phyloP scores from a whole-genome alignment of 2,888 invertebrate species.

The Bombyx huttoni region DNA sequence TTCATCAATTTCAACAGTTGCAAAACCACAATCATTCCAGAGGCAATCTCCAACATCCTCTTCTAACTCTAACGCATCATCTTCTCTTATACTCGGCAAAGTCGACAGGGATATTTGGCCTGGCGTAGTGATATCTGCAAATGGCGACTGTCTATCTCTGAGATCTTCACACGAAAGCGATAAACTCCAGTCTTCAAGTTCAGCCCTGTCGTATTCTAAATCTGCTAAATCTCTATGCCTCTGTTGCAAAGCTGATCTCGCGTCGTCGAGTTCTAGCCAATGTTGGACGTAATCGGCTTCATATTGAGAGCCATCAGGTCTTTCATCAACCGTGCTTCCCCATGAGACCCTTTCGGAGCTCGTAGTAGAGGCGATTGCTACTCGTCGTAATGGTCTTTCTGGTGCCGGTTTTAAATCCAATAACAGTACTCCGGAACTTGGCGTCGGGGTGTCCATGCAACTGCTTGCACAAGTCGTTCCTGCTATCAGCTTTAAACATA shows the following conservation, averaged over 20 bases:
- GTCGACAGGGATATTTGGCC: conserved; percentile 76
- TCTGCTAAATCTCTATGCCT: conserved; percentile 79
- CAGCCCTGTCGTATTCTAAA: conserved; percentile 81
- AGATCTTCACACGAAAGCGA: conserved; percentile 81
- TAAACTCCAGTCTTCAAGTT: conserved; percentile 85
- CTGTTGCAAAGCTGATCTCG: conserved; percentile 77
- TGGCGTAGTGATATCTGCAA: conserved; percentile 70
- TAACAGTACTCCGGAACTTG: conserved; percentile 75
- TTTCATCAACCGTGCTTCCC: conserved; percentile 73
- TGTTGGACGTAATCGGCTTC: conserved; percentile 83
- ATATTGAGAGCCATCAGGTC: conserved; percentile 73
- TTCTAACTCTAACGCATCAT: conserved; percentile 79
- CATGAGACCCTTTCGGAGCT: conserved; percentile 69
- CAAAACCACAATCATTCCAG: conserved; percentile 83
- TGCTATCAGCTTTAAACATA: conserved; percentile 78
- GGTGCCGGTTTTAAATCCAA: conserved; percentile 71
- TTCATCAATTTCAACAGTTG: conserved; percentile 77
- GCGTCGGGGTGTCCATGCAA: conserved; percentile 71
- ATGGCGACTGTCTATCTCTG: conserved; percentile 65
- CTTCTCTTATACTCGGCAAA: conserved; percentile 81
- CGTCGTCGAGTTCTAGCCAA: conserved; percentile 81
- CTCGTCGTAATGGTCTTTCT: conserved; percentile 73
- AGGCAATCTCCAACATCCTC: conserved; percentile 82
- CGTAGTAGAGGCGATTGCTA: conserved; percentile 67
- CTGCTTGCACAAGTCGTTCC: conserved; percentile 68